Base-by-base conservation (phyloP, 2,113 vertebrate genomes). In the Corvus hawaiiensis region DNA sequence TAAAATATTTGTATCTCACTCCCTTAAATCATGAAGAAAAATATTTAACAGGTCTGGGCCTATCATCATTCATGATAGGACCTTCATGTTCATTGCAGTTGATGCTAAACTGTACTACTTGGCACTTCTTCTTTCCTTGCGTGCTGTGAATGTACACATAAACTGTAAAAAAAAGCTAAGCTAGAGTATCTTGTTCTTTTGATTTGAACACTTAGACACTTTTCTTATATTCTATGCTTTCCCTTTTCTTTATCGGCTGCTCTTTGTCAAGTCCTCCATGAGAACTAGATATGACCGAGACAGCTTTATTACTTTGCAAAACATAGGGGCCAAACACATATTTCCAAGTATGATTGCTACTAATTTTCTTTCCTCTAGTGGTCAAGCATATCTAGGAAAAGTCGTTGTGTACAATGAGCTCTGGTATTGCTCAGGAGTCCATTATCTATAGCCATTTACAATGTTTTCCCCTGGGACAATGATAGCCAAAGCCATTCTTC, bases 241-340 rank as follows among this genome's bases (percentile, higher is more conserved):
- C 28, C 19, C 21, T 26, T 89, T 78, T 76, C 75, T 88, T 61
- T 85, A 93, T 88, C 39, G 26, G 55, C 35, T 94, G 51, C 35
- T 67, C 51, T 94, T 92, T 85, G 55, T 74, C 84, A 85, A 91
- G 62, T 58, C 62, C 48, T 76, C 80, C 74, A 83, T 89, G 71
- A 94, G 74, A 89, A 63, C 81, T 79, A 95, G 91, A 93, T 20
- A 44, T 59, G 39, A 5, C 59, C 0, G 9, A 94, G 90, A 80
- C 84, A 96, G 51, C 46, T 94, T 90, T 90, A 89, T 94, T 96
- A 69, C 59, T 96, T 73, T 3, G 4, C 43, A 91, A 86, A 91
- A 77, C 51, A 32, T 18, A 19, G 20, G 27, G 52, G 13, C 28
- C 77, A 93, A 96, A 62, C 59, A 82, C 51, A n/a, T 84, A 91